phyloP scores from a whole-genome alignment of 2,888 invertebrate species.

The Adineta ricciae region DNA sequence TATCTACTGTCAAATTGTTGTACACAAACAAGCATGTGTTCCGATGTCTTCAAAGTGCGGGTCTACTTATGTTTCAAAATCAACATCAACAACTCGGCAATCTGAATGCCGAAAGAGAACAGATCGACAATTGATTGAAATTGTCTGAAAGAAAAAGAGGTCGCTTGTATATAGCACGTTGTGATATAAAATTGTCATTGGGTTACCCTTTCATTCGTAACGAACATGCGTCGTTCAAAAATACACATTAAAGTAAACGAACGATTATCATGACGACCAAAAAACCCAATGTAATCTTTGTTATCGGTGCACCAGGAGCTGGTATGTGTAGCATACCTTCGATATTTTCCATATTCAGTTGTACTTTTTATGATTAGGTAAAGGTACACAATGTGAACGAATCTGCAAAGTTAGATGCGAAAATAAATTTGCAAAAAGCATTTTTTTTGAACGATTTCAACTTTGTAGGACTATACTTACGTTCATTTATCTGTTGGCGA shows the following conservation, averaged over 20 bases:
- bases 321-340: constrained; percentile 45
- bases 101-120: neutral
- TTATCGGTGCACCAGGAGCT: constrained; percentile 88
- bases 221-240: too few species aligned
- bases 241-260: too few species aligned
- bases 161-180: too few species aligned
- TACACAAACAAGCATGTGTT: neutral
- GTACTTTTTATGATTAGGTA: constrained; percentile 53
- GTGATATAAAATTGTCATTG: too few species aligned
- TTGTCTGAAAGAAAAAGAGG: too few species aligned
- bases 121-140: neutral
- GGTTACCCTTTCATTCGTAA: too few species aligned
- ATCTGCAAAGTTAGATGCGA: constrained; percentile 59
- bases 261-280: neutral
- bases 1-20: neutral
- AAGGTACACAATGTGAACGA: constrained; percentile 84
- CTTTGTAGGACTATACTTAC: constrained; percentile 39
- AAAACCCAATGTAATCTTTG: constrained; percentile 72
- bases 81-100: neutral
- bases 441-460: too few species aligned
- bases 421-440: too few species aligned
- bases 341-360: neutral
- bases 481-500: constrained; percentile 63
- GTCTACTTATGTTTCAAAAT: neutral
- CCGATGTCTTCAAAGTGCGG: neutral